Base-by-base conservation (phyloP, 2,888 invertebrate species). In the Strigamia transsilvanica region DNA sequence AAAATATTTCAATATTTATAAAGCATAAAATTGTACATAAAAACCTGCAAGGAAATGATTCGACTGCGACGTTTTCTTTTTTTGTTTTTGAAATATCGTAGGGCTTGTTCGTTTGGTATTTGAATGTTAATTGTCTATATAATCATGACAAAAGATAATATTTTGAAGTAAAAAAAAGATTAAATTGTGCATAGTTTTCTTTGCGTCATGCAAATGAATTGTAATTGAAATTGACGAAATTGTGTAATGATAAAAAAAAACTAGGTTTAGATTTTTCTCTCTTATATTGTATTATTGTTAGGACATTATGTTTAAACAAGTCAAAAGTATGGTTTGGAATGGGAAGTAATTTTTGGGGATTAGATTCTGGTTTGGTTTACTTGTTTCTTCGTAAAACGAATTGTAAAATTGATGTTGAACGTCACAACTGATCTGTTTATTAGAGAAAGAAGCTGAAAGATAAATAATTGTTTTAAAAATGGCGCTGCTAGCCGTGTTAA, bases 11-110 rank as follows among this genome's bases (percentile, higher is more conserved):
- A 73, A 73, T 73, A 27, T 18, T 73, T 73, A 73, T 73, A 18
- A 27, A 66, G 34, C 34, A 34, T 34, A 34, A 34, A 73, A 73
- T 73, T 73, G 32, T 73, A 73, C 32, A 73, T 32, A 73, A 73
- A n/a, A 5, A 21, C 23, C 73, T 73, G 32, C 32, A 21, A 27
- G 61, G 7, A 56, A 4, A 73, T 73, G 13, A 27, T 73, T 73
- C 23, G 15, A 21, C 73, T 4, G 73, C 3, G 7, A 21, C 7
- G 23, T 73, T n/a, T n/a, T 21, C 23, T 73, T 73, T 4, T n/a
- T 73, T 73, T 73, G 23, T 4, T n/a, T 73, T 73, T 73, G 23
- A 73, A 32, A 4, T 32, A 18, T 73, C 10, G 3, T 51, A 51
- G 51, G 51, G 51, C 51, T 51, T 51, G 51, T 51, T 51, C 7